Evolutionary conservation across 2,113 vertebrate genomes (phyloP).

Genomic region (Salvelinus sp.): DNA sequence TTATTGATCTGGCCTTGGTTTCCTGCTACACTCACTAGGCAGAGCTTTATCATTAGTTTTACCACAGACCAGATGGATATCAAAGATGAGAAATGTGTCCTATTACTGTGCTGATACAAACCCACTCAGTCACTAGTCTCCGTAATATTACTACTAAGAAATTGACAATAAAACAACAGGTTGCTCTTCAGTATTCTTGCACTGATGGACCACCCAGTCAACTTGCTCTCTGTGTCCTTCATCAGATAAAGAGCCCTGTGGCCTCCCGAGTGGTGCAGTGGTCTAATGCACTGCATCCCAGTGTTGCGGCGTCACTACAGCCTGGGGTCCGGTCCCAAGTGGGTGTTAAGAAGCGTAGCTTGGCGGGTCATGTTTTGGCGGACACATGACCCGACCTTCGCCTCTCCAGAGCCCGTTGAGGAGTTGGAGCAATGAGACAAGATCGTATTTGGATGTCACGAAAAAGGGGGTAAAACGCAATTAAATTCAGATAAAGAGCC

Average conservation of each 20-base stretch:
- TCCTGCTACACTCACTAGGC: not conserved
- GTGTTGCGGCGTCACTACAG: too few species aligned
- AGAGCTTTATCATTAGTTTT: not conserved
- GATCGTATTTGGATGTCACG: too few species aligned
- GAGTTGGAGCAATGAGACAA: too few species aligned
- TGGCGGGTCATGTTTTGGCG: too few species aligned
- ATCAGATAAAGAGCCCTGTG: slow-evolving; percentile 6
- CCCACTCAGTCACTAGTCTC: not conserved
- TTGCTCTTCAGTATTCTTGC: slow-evolving; percentile 14
- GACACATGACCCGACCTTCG: too few species aligned
- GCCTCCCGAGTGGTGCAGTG: too few species aligned
- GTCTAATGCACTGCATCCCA: too few species aligned
- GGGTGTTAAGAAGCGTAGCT: too few species aligned
- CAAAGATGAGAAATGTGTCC: not conserved
- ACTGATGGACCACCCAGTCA: not conserved
- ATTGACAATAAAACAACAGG: not conserved
- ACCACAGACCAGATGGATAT: not conserved
- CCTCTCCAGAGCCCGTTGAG: too few species aligned
- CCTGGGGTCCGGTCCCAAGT: too few species aligned
- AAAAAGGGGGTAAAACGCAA: not conserved
- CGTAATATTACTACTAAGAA: not conserved
- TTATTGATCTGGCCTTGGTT: not conserved
- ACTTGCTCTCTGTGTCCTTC: slow-evolving; percentile 4
- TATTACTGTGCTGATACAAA: not conserved
- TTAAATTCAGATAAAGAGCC: not conserved